A percentile compares a stretch with the other conserved stretches of the same genome.
Conservation (phyloP, 2,113 vertebrate species). For the Dicaeum eximium region DNA sequence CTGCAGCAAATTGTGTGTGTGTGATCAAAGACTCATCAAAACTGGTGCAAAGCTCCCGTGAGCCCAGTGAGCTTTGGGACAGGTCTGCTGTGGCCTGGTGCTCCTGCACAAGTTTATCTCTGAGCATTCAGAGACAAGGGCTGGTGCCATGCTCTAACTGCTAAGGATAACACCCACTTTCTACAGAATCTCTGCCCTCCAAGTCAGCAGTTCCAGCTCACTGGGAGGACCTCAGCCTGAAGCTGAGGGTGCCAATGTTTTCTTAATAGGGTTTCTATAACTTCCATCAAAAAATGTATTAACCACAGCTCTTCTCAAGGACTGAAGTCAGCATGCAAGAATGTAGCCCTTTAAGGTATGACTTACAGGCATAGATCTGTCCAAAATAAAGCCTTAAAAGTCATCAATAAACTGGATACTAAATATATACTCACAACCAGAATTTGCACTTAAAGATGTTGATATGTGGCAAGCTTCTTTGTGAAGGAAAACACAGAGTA, state of each 20-base stretch:
- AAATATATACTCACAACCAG: not conserved
- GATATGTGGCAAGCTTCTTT: not conserved
- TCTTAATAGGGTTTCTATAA: not conserved
- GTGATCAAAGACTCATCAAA: not conserved
- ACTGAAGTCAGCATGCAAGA: not conserved
- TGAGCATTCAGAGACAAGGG: not conserved
- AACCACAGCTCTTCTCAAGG: not conserved
- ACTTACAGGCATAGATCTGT: not conserved
- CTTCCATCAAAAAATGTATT: not conserved
- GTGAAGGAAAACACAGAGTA: not conserved
- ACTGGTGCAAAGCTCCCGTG: not conserved
- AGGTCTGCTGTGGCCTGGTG: not conserved
- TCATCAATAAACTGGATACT: not conserved
- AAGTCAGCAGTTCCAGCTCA: not conserved
- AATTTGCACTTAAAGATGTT: not conserved
- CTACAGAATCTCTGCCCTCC: not conserved
- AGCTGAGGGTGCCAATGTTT: not conserved
- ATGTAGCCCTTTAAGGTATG: not conserved
- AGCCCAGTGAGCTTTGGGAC: not conserved
- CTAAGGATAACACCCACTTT: not conserved
- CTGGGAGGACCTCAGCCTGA: not conserved
- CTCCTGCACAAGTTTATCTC: not conserved
- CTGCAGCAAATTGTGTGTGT: not conserved
- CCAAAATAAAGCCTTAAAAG: not conserved
- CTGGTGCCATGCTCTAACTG: accelerated